These are phyloP conservation scores for Thecophora atra DNA, from an alignment of 2,888 invertebrate genomes.

Conservation along the genomic window DNA sequence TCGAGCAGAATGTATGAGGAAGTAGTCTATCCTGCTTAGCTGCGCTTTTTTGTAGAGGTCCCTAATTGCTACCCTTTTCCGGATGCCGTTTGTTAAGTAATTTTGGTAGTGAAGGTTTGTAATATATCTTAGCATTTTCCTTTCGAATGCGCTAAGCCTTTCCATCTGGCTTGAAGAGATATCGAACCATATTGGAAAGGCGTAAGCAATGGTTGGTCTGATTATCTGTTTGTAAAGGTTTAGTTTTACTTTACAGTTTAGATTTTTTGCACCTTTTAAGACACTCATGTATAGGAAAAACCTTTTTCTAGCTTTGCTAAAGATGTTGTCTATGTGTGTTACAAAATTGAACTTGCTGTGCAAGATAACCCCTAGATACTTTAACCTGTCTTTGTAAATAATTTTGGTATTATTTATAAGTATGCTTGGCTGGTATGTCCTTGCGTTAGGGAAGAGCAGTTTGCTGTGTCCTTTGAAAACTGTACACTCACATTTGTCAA, in stretches of 20 bases:
- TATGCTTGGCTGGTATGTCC: not conserved
- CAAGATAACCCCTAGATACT: slow-evolving; percentile 10
- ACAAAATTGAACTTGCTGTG: not conserved
- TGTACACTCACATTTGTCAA: not conserved
- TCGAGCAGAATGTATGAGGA: no score
- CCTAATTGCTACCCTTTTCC: no score
- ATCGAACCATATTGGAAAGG: slow-evolving; percentile 9
- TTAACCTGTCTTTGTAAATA: not conserved
- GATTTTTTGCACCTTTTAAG: not conserved
- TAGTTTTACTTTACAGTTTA: not conserved
- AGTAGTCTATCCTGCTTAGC: no score
- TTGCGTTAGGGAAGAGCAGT: not conserved
- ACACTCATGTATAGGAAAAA: slow-evolving; percentile 5
- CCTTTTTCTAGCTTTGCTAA: slow-evolving; percentile 4
- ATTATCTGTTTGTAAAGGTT: slow-evolving; percentile 7
- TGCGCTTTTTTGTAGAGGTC: not conserved
- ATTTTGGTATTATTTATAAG: not conserved
- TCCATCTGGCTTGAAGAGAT: slow-evolving; percentile 15
- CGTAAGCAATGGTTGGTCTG: slow-evolving; percentile 1
- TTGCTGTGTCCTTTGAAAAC: not conserved
- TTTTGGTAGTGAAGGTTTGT: not conserved
- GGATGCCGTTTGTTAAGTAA: not conserved
- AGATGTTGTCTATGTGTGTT: slow-evolving; percentile 1
- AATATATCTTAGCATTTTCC: not conserved
- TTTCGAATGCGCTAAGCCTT: slow-evolving; percentile 8